Base-by-base conservation (phyloP, 2,888 invertebrate species). In the Acanthoscelides obtectus region DNA sequence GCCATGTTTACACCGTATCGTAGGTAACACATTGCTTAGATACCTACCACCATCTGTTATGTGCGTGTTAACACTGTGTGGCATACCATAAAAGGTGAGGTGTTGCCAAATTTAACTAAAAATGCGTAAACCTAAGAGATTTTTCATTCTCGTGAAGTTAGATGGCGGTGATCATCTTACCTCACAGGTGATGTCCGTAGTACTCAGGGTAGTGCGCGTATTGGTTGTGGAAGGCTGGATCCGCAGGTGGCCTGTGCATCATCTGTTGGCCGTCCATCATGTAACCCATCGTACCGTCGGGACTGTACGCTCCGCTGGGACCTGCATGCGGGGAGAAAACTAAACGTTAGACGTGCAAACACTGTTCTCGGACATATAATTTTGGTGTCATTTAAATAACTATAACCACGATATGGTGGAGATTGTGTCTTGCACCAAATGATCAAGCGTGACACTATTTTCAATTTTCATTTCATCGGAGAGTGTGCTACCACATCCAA, bases 241-340 rank as follows among this genome's bases (percentile, higher is more conserved):
- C 95, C 81, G 94, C 93, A 80, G 96, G 95, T 84, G 96, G 94
- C 89, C 96, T 93, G 89, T 96, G 96, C 94, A 96, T 95, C 96
- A 96, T 96, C 88, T 95, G 95, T 88, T 96, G 95, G 82, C 95
- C 95, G 88, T 98, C 97, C 96, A 97, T 97, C 94, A 97, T 97
- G 88, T 97, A 96, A 87, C 97, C 96, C 92, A 96, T 96, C 85
- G 94, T 92, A 83, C 95, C 96, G 87, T 98, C 98, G 80, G 97
- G 97, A 88, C 97, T 97, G 90, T 98, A 98, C 79, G 94, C 94
- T 83, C 95, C 96, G 88, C 95, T 95, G 82, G 97, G 96, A 87
- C 96, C 96, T 89, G 96, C 95, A 88, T 95, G 94, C 81, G 95
- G 95, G 85, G 93, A 92, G 88, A 96, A 96, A 87, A 96, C 96